Evolutionary conservation across 1,140 invertebrate species (phyloP), one percentile per base, ranked within the genome.

Genomic region (Drosophila busckii): DNA sequence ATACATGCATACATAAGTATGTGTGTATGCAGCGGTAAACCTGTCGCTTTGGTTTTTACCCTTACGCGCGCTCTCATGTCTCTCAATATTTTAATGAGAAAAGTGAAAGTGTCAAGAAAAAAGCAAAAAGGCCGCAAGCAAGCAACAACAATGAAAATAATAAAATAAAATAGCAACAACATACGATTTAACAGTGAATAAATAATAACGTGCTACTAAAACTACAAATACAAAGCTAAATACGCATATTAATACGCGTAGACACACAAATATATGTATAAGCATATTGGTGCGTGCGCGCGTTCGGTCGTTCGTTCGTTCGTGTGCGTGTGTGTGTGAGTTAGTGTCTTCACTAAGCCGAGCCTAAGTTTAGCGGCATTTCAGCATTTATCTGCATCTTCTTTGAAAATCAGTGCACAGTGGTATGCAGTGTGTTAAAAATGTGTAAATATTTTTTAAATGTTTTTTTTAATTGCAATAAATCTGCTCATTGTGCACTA

Each of bases 21-120:
- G 34, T 29, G 19, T 19, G 16, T 25, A 20, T 22, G 12, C 37
- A 20, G 9, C 17, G 16, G 17, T 50, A 29, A 69, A 69, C 65
- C 59, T 53, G 60, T 59, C 66, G 48, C 46, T 50, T 23, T 29
- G 44, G 48, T 34, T 31, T 25, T 8, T 13, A 29, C 32, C 45
- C 29, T 29, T 23, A 52, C 46, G 46, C 48, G 37, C 56, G 45
- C 49, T 56, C 67, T 50, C 67, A 64, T n/a, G n/a, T n/a, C n/a
- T n/a, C n/a, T n/a, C n/a, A n/a, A n/a, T 61, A 78, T 73, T 78
- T 80, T 73, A 80, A 80, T 80, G 73, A 80, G 75, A 80, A 80
- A 80, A 80, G 73, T 78, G 76, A 78, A 78, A 80, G 73, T 80
- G 73, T 80, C 73, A 80, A 80, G 64, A 80, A 80, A 80, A 42